phyloP scores from a whole-genome alignment of 2,797 vertebrate genomes.

The Rhabdophis nuchalis region DNA sequence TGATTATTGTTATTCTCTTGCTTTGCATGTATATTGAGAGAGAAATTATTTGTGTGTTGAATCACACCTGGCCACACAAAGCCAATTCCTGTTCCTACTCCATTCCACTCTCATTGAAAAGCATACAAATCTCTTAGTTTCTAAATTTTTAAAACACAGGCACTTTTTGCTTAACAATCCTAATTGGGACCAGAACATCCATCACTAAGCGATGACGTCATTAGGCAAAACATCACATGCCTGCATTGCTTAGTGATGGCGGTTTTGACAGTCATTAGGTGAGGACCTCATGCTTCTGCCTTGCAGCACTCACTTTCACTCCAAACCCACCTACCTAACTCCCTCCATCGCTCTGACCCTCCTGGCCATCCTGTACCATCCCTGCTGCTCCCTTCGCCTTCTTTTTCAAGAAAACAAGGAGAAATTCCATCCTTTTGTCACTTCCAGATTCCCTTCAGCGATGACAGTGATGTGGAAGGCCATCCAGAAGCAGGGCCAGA shows the following conservation, averaged over 20 bases:
- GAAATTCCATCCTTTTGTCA: not conserved
- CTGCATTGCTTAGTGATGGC: not conserved
- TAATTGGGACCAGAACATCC: not conserved
- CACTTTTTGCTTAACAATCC: not conserved
- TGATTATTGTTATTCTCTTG: no score
- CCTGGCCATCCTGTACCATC: not conserved
- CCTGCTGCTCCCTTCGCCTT: not conserved
- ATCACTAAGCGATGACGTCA: not conserved
- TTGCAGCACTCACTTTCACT: not conserved
- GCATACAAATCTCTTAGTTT: not conserved
- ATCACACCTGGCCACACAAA: no score
- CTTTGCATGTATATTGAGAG: no score
- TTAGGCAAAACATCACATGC: not conserved
- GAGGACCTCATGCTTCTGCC: not conserved
- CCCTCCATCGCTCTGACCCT: not conserved
- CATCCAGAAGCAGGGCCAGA: conserved; percentile 15
- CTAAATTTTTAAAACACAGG: not conserved
- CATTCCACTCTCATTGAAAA: not conserved
- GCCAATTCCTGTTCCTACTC: no score
- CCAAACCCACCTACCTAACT: not conserved
- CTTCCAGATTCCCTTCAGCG: conserved; percentile 83
- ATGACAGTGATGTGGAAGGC: conserved; percentile 85
- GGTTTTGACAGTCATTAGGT: not conserved
- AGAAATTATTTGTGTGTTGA: no score
- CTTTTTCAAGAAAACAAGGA: not conserved